Conservation (phyloP, 1,140 invertebrate species). For the Apocrypta bakeri region DNA sequence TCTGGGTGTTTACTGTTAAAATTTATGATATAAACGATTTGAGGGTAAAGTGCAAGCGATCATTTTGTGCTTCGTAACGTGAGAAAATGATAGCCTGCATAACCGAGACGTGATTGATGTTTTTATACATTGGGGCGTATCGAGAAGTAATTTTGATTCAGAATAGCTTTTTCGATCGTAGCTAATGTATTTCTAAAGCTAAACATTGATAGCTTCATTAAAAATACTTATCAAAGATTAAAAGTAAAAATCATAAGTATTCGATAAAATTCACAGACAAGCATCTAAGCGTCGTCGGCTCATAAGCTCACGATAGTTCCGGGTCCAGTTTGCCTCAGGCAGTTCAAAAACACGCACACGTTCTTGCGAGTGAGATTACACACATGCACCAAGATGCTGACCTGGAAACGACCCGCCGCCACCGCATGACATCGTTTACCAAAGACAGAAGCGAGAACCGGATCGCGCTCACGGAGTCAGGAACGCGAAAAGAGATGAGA, state of each 20-base stretch:
- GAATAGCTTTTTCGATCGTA: not conserved
- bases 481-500: not conserved
- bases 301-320: constrained; percentile 8
- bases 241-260: not conserved
- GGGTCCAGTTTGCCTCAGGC: not conserved
- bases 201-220: too few species aligned
- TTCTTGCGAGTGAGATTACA: not conserved
- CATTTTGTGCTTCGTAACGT: constrained; percentile 2
- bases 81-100: constrained; percentile 3
- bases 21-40: constrained; percentile 16
- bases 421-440: constrained; percentile 41
- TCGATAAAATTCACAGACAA: not conserved
- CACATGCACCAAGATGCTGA: not conserved
- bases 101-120: constrained; percentile 16
- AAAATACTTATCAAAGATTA: not conserved
- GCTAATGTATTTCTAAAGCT: not conserved
- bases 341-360: not conserved
- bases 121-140: not conserved
- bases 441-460: constrained; percentile 41
- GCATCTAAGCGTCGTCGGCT: not conserved
- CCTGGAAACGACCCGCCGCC: constrained; percentile 40
- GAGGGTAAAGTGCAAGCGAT: not conserved
- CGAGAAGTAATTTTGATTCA: constrained; percentile 3
- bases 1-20: not conserved
- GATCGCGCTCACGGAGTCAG: not conserved